These are phyloP conservation scores for Synergus japonicus DNA, from an alignment of 2,888 invertebrate genomes.

Conservation along the genomic window DNA sequence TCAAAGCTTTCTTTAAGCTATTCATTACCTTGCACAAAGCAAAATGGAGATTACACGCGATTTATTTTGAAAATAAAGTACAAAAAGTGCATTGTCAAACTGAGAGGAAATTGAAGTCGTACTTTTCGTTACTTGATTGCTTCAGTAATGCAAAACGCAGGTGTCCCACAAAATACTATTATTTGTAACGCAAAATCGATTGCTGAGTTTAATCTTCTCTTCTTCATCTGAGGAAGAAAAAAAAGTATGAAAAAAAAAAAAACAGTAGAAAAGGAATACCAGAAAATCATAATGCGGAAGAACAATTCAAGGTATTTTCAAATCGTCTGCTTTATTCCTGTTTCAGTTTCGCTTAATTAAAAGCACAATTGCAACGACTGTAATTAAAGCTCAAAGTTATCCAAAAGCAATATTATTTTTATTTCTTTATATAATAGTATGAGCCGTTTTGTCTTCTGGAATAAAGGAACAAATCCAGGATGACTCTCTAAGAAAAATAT, in stretches of 20 bases:
- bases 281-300: not conserved
- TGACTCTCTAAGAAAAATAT: not conserved
- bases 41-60: not conserved
- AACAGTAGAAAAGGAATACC: not conserved
- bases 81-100: not conserved
- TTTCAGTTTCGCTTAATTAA: not conserved
- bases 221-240: not conserved
- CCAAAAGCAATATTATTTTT: not conserved
- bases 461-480: not conserved
- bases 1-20: no score
- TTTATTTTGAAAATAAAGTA: not conserved
- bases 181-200: conserved; percentile 37
- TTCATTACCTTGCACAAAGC: not conserved
- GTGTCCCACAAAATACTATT: conserved; percentile 26
- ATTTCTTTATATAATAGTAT: not conserved
- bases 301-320: not conserved
- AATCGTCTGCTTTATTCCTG: not conserved
- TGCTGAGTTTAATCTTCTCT: conserved; percentile 8
- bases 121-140: not conserved
- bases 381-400: not conserved
- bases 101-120: not conserved
- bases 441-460: not conserved
- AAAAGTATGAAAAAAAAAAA: not conserved
- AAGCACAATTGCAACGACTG: not conserved
- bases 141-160: conserved; percentile 19